Evolutionary conservation across 2,797 vertebrate species (phyloP), one percentile per base, ranked within the genome.

Genomic region (Euthynnus affinis): DNA sequence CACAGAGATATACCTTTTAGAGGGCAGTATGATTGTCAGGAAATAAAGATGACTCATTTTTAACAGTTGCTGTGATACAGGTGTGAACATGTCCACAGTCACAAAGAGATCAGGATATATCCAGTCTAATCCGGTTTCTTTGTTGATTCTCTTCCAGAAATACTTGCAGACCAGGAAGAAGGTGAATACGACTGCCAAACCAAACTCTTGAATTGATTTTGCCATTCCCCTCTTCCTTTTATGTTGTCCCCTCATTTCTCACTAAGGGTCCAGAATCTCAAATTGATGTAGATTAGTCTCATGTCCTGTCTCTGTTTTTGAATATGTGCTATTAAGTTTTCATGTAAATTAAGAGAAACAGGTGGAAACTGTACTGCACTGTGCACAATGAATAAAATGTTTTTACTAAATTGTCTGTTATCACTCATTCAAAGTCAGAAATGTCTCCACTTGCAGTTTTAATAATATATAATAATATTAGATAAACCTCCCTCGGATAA

Each of bases 131-230:
- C 7, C 46, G 8, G 18, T 65, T 46, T 58, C 29, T n/a, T 52
- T 40, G 3, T 77, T 76, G 7, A 0, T 22, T 82, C n/a, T n/a
- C n/a, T n/a, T n/a, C 0, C 44, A 93, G 92, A 91, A 86, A 84
- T 83, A 86, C 69, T 44, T 92, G 67, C 65, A 82, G 78, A 83
- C 23, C 3, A 52, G 3, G 23, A 66, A 79, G 32, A 20, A 2
- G 0, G 8, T 3, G 0, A 56, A 7, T 1, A 15, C 4, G 4
- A 2, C 53, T 0, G 6, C 29, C 51, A 78, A 84, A 59, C 48
- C 53, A 59, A 52, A 23, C 4, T 63, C 3, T 8, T 25, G 59
- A 68, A 22, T 75, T 53, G 65, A 37, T 51, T 29, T 37, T 22
- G 5, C 14, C 55, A 61, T 71, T 71, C 68, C 61, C 34, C 32